Percentiles rank a stretch among this genome's conserved stretches.
Evolutionary conservation across 1,140 invertebrate species (phyloP).

Genomic region (Penaeus vannamei): DNA sequence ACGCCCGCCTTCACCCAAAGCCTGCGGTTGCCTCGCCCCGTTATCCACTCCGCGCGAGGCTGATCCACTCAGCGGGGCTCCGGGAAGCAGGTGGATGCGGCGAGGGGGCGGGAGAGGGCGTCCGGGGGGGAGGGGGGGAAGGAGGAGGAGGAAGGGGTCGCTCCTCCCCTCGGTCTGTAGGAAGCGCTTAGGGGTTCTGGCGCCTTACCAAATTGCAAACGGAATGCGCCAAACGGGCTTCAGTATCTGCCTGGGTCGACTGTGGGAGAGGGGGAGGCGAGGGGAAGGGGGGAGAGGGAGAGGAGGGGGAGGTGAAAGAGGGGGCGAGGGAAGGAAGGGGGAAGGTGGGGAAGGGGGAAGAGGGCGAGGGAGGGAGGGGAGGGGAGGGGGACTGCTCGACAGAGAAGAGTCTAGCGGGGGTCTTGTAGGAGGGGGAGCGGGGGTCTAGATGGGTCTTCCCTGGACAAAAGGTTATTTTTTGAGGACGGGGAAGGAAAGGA

Average conservation of each 20-base stretch:
- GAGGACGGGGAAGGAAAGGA: conserved; percentile 2
- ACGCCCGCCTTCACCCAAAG: no score
- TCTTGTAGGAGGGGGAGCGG: not conserved
- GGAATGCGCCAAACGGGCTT: conserved; percentile 55
- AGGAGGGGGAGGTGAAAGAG: not conserved
- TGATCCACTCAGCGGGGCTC: no score
- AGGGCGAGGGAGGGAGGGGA: not conserved
- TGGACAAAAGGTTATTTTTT: no score
- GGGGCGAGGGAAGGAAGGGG: not conserved
- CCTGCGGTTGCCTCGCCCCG: no score
- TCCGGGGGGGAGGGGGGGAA: no score
- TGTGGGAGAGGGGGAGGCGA: not conserved
- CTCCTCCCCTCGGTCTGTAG: conserved; percentile 11
- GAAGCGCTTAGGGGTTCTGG: conserved; percentile 59
- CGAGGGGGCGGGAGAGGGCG: not conserved
- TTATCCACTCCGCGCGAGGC: no score
- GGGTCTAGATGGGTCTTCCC: not conserved
- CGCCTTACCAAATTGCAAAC: conserved; percentile 63
- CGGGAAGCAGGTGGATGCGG: not conserved
- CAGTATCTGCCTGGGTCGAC: conserved; percentile 34
- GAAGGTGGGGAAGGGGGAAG: not conserved
- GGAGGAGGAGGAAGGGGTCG: not conserved
- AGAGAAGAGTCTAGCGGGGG: not conserved
- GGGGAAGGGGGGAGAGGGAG: not conserved
- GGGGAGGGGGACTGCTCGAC: not conserved